Percentiles rank a stretch among this genome's conserved stretches.
These are phyloP conservation scores for Meriones psammophilus DNA, from an alignment of 2,797 vertebrate genomes.

Conservation along the genomic window DNA sequence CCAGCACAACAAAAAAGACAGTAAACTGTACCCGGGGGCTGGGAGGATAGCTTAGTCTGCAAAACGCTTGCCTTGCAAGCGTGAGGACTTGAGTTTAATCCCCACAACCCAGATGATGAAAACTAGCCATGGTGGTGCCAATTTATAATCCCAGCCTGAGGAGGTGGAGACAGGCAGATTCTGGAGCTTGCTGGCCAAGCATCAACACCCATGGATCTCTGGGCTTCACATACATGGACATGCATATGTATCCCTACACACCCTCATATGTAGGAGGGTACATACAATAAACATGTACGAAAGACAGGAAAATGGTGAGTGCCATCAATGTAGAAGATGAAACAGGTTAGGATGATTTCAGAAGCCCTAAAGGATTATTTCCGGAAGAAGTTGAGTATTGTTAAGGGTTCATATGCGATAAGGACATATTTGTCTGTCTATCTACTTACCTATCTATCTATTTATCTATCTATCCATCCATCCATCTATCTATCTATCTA, in stretches of 20 bases:
- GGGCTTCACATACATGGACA: not conserved
- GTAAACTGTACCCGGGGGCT: not conserved
- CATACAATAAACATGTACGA: not conserved
- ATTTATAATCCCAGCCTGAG: not conserved
- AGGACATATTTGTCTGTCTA: not conserved
- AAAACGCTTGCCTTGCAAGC: not conserved
- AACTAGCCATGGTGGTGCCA: too few species aligned
- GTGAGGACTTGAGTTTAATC: not conserved
- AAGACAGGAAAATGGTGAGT: not conserved
- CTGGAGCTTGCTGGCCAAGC: too few species aligned
- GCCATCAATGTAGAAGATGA: not conserved
- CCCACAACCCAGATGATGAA: not conserved
- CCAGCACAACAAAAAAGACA: not conserved
- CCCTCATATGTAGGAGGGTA: not conserved
- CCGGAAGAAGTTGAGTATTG: not conserved
- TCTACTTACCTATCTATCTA: too few species aligned
- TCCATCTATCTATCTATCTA: too few species aligned
- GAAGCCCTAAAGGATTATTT: conserved; percentile 3
- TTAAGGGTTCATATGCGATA: not conserved
- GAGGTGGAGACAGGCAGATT: too few species aligned
- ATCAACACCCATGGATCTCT: not conserved
- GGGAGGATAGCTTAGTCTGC: not conserved
- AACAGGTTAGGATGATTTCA: not conserved
- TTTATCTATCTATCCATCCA: too few species aligned
- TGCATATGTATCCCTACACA: not conserved